A percentile compares a stretch with the other conserved stretches of the same genome.
Conservation (phyloP, 1,140 invertebrate genomes). For the Orius laevigatus region DNA sequence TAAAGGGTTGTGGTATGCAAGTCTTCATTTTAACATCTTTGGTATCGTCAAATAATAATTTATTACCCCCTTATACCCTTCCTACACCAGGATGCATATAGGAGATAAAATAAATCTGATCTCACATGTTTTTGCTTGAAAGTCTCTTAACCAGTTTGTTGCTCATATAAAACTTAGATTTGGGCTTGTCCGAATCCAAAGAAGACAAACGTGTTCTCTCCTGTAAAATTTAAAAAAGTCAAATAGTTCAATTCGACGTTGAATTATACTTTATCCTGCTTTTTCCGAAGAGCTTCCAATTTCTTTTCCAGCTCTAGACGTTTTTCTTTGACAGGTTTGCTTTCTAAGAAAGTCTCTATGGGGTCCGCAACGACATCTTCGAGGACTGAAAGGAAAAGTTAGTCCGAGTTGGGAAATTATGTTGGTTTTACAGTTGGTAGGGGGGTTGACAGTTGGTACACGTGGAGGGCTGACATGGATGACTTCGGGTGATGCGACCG, state of each 20-base stretch:
- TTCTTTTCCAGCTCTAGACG: slow-evolving; percentile 72
- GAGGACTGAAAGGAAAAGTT: slow-evolving; percentile 21
- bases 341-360: slow-evolving; percentile 60
- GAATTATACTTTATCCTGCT: slow-evolving; percentile 56
- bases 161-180: slow-evolving; percentile 51
- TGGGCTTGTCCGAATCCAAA: slow-evolving; percentile 40
- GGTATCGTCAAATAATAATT: too few relatives aligned
- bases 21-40: too few relatives aligned
- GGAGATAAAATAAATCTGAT: too few relatives aligned
- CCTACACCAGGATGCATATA: too few relatives aligned
- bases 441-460: background rate
- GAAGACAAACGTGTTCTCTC: slow-evolving; percentile 40
- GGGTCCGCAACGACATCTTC: slow-evolving; percentile 55
- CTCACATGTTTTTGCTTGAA: slow-evolving; percentile 69
- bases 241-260: slow-evolving; percentile 5
- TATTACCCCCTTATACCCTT: too few relatives aligned
- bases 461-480: slow-evolving; percentile 5
- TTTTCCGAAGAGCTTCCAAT: slow-evolving; percentile 63
- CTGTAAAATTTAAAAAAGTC: slow-evolving; percentile 18
- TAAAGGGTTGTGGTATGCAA: too few relatives aligned
- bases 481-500: slow-evolving; percentile 2
- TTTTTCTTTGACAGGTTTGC: slow-evolving; percentile 68
- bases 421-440: background rate
- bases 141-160: slow-evolving; percentile 59
- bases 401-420: background rate